Evolutionary conservation across 2,797 vertebrate genomes (phyloP).

Genomic region (Dryobates pubescens): DNA sequence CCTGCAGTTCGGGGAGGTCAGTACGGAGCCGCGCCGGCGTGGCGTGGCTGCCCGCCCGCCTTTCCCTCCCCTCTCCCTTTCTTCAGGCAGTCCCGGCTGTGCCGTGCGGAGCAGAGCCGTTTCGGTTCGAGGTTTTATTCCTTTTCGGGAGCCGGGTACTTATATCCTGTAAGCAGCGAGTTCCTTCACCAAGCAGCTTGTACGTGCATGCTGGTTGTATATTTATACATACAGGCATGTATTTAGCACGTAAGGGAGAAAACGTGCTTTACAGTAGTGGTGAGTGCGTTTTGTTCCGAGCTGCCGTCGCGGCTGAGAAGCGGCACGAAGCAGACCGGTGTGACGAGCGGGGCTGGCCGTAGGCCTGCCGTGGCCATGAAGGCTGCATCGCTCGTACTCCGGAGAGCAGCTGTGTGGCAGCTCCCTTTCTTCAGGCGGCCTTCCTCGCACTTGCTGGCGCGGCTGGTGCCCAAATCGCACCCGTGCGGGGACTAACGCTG

Average conservation of each 20-base stretch:
- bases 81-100: neutral
- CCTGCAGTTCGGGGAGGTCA: constrained; percentile 97
- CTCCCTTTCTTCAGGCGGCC: neutral
- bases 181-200: neutral
- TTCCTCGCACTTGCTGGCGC: neutral
- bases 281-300: neutral
- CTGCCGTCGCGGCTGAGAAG: fast-evolving
- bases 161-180: neutral
- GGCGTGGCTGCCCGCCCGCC: neutral
- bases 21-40: constrained; percentile 23
- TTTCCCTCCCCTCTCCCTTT: neutral
- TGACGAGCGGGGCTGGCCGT: fast-evolving
- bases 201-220: neutral
- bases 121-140: neutral
- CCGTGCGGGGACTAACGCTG: neutral
- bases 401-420: neutral
- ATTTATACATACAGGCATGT: fast-evolving
- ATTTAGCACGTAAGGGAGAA: neutral
- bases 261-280: no score
- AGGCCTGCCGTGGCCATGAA: fast-evolving
- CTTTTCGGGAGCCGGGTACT: neutral
- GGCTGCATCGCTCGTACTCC: fast-evolving
- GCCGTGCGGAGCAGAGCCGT: neutral
- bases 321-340: neutral
- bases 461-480: neutral